Conservation (phyloP, 2,888 invertebrate species). For the Chalcosyrphus nemorum region DNA sequence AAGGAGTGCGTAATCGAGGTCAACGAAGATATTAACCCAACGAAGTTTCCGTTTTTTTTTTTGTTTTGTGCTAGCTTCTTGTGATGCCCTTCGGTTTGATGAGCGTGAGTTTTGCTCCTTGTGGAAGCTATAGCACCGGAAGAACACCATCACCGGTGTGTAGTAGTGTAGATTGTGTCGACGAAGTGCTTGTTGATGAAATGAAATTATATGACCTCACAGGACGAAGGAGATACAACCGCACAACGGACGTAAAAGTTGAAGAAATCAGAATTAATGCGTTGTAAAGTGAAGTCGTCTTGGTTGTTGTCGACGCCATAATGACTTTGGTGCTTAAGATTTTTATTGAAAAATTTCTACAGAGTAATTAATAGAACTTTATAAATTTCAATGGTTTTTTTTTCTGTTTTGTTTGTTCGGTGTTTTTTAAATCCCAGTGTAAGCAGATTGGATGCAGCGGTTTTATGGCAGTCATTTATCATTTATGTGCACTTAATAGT, state of each 20-base stretch:
- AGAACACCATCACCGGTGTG: conserved; percentile 30
- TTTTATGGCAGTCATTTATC: conserved; percentile 36
- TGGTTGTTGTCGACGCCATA: neutral
- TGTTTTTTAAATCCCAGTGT: too few relatives aligned
- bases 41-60: conserved; percentile 43
- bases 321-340: conserved; percentile 48
- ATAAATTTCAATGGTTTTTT: conserved; percentile 17
- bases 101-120: neutral
- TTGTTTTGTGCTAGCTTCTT: neutral
- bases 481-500: conserved; percentile 23
- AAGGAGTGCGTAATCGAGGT: conserved; percentile 64
- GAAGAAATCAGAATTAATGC: conserved; percentile 39
- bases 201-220: conserved; percentile 66
- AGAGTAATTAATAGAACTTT: conserved; percentile 51
- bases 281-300: conserved; percentile 30
- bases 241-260: conserved; percentile 7
- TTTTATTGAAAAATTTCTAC: conserved; percentile 51
- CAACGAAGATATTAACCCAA: conserved; percentile 57
- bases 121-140: conserved; percentile 20
- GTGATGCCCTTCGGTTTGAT: neutral
- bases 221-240: conserved; percentile 37
- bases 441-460: neutral
- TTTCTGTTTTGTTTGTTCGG: neutral
- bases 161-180: conserved; percentile 12
- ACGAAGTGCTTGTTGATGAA: conserved; percentile 40